Conservation (phyloP, 2,888 invertebrate species). For the Caenorhabditis japonica region DNA sequence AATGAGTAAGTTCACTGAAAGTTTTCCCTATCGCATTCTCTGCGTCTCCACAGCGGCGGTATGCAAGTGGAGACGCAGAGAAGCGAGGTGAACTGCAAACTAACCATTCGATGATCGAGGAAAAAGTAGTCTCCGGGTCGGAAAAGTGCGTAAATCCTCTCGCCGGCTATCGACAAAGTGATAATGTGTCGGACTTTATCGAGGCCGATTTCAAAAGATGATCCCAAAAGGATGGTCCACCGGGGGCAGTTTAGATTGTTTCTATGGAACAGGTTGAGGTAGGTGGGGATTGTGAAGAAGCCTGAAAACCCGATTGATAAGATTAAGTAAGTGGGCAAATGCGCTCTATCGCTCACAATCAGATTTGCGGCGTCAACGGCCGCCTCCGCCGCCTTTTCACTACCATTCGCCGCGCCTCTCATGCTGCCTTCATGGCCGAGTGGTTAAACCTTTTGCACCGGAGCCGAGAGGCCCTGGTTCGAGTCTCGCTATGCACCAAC, state of each 20-base stretch:
- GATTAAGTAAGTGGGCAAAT: background rate
- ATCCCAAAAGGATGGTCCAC: slow-evolving; percentile 61
- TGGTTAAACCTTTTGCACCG: too few species aligned
- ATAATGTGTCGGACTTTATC: slow-evolving; percentile 59
- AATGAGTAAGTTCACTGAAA: background rate
- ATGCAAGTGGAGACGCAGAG: too few species aligned
- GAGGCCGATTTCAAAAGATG: slow-evolving; percentile 63
- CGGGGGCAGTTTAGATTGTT: slow-evolving; percentile 57
- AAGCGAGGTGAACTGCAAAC: too few species aligned
- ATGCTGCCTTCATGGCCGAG: too few species aligned
- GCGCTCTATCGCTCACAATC: background rate
- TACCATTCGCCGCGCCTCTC: too few species aligned
- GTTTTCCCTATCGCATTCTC: too few species aligned
- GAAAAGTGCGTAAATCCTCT: slow-evolving; percentile 57
- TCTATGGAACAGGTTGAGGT: slow-evolving; percentile 51
- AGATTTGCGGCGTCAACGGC: background rate
- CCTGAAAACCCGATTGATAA: slow-evolving; percentile 36
- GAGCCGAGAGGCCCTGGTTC: too few species aligned
- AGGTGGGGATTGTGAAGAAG: slow-evolving; percentile 65
- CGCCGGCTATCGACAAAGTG: slow-evolving; percentile 59
- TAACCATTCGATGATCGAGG: slow-evolving; percentile 55
- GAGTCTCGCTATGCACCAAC: too few species aligned
- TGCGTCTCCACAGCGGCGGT: too few species aligned
- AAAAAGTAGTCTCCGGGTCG: slow-evolving; percentile 59
- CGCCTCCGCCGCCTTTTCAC: too few species aligned